Conservation (phyloP, 1,140 invertebrate species). For the Drosophila aff. region DNA sequence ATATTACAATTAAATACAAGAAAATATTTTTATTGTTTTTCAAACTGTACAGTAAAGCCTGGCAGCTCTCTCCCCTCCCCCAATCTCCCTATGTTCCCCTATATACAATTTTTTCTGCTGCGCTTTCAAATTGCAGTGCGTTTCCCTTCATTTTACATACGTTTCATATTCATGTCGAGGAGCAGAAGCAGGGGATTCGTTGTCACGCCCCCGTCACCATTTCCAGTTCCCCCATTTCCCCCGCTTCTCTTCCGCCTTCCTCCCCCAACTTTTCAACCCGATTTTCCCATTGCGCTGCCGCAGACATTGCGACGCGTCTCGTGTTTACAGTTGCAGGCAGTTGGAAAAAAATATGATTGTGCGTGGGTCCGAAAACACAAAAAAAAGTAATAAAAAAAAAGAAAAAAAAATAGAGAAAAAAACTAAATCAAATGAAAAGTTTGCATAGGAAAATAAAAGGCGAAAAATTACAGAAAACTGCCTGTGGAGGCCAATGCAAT, state of each 20-base stretch:
- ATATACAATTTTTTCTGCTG: slow-evolving; percentile 31
- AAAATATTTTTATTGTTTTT: neutral
- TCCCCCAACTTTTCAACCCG: neutral
- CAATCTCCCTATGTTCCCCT: neutral
- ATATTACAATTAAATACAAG: neutral
- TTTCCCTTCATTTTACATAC: slow-evolving; percentile 79
- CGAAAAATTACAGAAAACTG: slow-evolving; percentile 27
- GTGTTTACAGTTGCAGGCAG: slow-evolving; percentile 71
- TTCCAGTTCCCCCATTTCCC: slow-evolving; percentile 1
- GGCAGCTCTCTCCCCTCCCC: neutral
- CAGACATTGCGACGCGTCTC: slow-evolving; percentile 74
- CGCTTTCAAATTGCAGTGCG: slow-evolving; percentile 61
- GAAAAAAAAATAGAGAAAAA: neutral
- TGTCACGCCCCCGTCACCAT: slow-evolving; percentile 53
- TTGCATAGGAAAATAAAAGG: slow-evolving; percentile 15
- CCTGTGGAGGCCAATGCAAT: slow-evolving; percentile 71
- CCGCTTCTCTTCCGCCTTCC: slow-evolving; percentile 3
- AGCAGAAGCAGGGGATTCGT: slow-evolving; percentile 53
- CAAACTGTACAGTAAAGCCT: slow-evolving; percentile 10
- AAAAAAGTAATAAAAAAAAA: neutral
- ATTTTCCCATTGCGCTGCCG: slow-evolving; percentile 44
- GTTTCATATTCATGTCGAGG: slow-evolving; percentile 77
- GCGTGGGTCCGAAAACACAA: slow-evolving; percentile 48
- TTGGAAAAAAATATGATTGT: slow-evolving; percentile 58
- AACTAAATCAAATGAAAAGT: slow-evolving; percentile 14